Evolutionary conservation across 2,797 vertebrate species (phyloP), one percentile per base, ranked within the genome.

Genomic region (Tokudaia muenninki): DNA sequence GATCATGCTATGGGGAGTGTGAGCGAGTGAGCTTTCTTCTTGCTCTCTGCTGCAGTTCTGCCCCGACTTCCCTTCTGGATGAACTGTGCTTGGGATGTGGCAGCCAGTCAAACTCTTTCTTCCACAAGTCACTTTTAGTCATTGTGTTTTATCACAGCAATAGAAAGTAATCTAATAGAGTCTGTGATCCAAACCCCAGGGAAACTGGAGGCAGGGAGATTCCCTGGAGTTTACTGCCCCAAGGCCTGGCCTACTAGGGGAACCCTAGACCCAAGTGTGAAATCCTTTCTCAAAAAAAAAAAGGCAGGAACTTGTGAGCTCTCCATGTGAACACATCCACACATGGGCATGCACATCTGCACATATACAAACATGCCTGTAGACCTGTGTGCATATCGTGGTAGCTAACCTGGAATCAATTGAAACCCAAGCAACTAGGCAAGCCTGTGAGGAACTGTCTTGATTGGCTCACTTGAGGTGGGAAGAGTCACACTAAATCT

Each of bases 1-100:
- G 59, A 47, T 1, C 59, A 3, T 14, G 9, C 9, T 2, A 1
- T 47, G 17, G 9, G 10, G 17, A 47, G 59, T 17, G 4, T 17
- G 4, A 84, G 82, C 26, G 3, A 17, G 37, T 19, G 24, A 34
- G 82, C 26, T 34, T 65, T 41, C 29, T 65, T 31, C 34, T 3
- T 37, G 70, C 70, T 65, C 17, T 65, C 82, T 65, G 41, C 59
- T 31, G 44, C 26, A 6, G 5, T 21, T 7, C 44, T 50, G 61
- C 17, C 29, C 61, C 22, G 61, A 50, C 61, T 47, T 21, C 26
- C 61, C 61, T 86, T 86, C 11, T 31, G 31, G 29, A 21, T 9
- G 19, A 29, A 65, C 61, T 19, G 81, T 44, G 81, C 29, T 26
- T 63, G 59, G 37, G 26, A 65, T 34, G 4, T 21, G 41, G 31